These are phyloP conservation scores for Ictalurus punctatus DNA, from an alignment of 2,113 vertebrate genomes.

Conservation along the genomic window DNA sequence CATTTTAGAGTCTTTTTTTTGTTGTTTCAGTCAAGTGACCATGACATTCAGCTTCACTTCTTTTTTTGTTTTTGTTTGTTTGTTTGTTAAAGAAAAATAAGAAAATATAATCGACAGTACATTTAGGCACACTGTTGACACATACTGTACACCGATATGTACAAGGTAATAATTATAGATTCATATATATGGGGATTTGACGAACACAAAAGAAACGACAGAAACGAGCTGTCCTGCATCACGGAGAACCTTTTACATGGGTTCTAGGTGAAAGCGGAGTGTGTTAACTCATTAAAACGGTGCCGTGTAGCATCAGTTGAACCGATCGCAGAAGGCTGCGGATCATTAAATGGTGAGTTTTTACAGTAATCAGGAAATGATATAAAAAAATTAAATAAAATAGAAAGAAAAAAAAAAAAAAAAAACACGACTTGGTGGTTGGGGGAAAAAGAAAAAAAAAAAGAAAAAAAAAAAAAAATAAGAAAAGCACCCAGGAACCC, in stretches of 20 bases:
- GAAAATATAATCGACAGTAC: slow-evolving; percentile 87
- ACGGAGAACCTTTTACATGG: slow-evolving; percentile 20
- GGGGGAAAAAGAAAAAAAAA: not conserved
- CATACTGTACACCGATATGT: slow-evolving; percentile 93
- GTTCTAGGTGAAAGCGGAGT: slow-evolving; percentile 55
- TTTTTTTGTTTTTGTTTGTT: slow-evolving; percentile 71
- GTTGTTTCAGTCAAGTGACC: slow-evolving; percentile 74
- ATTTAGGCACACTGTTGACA: slow-evolving; percentile 97
- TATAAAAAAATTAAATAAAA: not conserved
- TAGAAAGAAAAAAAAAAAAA: too few relatives aligned
- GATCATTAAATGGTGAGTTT: slow-evolving; percentile 23
- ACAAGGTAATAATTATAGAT: slow-evolving; percentile 83
- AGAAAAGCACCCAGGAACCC: slow-evolving; percentile 24
- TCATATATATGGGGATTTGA: slow-evolving; percentile 75
- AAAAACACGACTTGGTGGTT: not conserved
- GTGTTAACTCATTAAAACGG: slow-evolving; percentile 27
- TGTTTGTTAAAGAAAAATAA: slow-evolving; percentile 79
- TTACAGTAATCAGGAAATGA: slow-evolving; percentile 21
- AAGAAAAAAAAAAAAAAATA: not conserved
- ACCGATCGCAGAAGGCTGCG: slow-evolving; percentile 37
- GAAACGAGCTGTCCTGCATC: slow-evolving; percentile 61
- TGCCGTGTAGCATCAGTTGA: not conserved
- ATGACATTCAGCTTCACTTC: slow-evolving; percentile 78
- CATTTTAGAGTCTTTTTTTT: slow-evolving; percentile 75
- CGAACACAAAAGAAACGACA: slow-evolving; percentile 44